Percentiles rank a stretch among this genome's conserved stretches.
phyloP scores from a whole-genome alignment of 2,797 vertebrate genomes.

The Balearica regulorum region DNA sequence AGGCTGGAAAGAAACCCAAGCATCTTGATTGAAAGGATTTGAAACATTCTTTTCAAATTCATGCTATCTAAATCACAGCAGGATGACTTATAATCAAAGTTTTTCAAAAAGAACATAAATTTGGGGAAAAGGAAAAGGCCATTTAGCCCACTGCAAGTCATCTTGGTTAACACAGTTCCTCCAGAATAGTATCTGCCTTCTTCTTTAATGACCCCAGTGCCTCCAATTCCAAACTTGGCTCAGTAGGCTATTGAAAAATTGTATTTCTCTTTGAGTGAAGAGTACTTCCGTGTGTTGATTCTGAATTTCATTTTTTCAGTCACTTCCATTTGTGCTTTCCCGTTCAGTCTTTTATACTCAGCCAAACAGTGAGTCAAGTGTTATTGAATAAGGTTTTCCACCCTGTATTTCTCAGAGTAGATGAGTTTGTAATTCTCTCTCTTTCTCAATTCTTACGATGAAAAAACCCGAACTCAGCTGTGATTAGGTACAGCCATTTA shows the following conservation, averaged over 20 bases:
- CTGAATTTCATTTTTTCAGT: constrained; percentile 54
- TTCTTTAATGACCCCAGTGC: constrained; percentile 40
- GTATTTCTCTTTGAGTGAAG: constrained; percentile 33
- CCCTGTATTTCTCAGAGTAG: constrained; percentile 7
- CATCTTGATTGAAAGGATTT: constrained; percentile 61
- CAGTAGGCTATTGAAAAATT: constrained; percentile 56
- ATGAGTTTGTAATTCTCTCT: constrained; percentile 49
- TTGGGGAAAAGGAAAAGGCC: constrained; percentile 37
- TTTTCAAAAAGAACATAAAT: constrained; percentile 65
- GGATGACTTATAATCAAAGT: constrained; percentile 65
- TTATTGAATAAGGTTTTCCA: constrained; percentile 26
- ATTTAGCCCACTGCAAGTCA: constrained; percentile 41
- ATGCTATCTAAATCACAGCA: constrained; percentile 65
- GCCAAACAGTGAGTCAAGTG: constrained; percentile 48
- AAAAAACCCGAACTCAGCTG: background rate
- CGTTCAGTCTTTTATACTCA: constrained; percentile 4
- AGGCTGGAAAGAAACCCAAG: constrained; percentile 47
- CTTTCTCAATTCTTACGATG: background rate
- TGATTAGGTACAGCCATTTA: constrained; percentile 21
- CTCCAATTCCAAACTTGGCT: constrained; percentile 54
- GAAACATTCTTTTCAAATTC: constrained; percentile 59
- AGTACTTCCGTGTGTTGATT: constrained; percentile 40
- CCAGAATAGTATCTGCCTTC: constrained; percentile 12
- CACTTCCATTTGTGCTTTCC: constrained; percentile 43
- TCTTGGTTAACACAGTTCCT: constrained; percentile 50